These are phyloP conservation scores for Bombycilla garrulus DNA, from an alignment of 2,113 vertebrate species.

Conservation along the genomic window DNA sequence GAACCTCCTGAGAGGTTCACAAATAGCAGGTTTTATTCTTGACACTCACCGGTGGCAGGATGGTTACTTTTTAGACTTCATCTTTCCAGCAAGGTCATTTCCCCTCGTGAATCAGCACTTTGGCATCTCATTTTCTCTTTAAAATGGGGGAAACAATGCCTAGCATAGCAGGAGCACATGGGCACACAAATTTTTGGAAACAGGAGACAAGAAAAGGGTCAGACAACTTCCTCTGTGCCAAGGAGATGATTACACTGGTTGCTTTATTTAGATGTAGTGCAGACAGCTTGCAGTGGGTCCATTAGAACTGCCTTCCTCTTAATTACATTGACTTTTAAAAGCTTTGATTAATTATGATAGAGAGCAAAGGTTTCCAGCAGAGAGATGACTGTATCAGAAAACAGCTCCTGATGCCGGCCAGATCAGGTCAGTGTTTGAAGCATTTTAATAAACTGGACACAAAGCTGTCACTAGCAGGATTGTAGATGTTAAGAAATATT, in stretches of 20 bases:
- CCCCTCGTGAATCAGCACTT: not conserved
- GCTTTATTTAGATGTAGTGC: not conserved
- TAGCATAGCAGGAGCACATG: not conserved
- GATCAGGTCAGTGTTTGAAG: not conserved
- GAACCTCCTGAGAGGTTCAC: conserved; percentile 9
- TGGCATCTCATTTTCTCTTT: not conserved
- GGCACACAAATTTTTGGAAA: not conserved
- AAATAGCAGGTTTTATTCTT: conserved; percentile 21
- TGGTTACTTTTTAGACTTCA: not conserved
- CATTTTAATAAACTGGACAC: not conserved
- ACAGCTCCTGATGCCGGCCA: not conserved
- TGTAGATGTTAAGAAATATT: not conserved
- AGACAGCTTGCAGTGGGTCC: not conserved
- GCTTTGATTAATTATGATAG: not conserved
- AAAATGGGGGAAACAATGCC: not conserved
- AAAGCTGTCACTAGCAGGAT: not conserved
- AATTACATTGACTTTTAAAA: conserved; percentile 34
- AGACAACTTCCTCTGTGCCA: not conserved
- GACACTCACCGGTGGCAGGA: not conserved
- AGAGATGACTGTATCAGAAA: not conserved
- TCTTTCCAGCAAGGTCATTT: conserved; percentile 6
- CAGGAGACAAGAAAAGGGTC: not conserved
- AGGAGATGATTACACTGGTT: not conserved
- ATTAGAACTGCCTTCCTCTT: not conserved
- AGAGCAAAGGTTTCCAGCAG: not conserved